Evolutionary conservation across 2,888 invertebrate species (phyloP).

Genomic region (Synergus itoensis): DNA sequence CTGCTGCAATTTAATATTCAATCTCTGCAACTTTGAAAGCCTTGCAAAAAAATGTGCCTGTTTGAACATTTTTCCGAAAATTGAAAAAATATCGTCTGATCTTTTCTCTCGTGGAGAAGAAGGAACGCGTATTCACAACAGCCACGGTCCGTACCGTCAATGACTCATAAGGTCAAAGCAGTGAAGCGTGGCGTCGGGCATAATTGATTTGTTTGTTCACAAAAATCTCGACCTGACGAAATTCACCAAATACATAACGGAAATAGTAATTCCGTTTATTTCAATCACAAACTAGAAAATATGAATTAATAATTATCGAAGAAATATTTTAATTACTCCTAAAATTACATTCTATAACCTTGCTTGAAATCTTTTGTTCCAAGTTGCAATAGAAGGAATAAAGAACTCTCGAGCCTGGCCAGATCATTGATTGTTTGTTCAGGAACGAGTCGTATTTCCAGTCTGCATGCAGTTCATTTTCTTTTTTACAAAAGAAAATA

Average conservation of each 20-base stretch:
- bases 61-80: background rate
- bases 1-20: background rate
- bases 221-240: slow-evolving; percentile 61
- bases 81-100: background rate
- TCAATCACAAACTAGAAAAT: slow-evolving; percentile 12
- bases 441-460: slow-evolving; percentile 36
- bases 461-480: slow-evolving; percentile 15
- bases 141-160: slow-evolving; percentile 15
- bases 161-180: slow-evolving; percentile 56
- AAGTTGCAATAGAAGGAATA: slow-evolving; percentile 46
- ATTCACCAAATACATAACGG: slow-evolving; percentile 16
- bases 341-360: background rate
- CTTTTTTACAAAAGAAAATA: background rate
- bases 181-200: slow-evolving; percentile 52
- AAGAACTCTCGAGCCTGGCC: slow-evolving; percentile 39
- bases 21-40: background rate
- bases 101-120: background rate
- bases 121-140: slow-evolving; percentile 10
- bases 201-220: slow-evolving; percentile 70
- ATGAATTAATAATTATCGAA: slow-evolving; percentile 38
- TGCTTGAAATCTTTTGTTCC: slow-evolving; percentile 42
- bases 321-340: slow-evolving; percentile 44
- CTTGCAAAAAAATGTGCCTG: background rate
- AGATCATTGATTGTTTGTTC: slow-evolving; percentile 41
- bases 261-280: slow-evolving; percentile 23